Conservation (phyloP, 2,113 vertebrate genomes). For the Scatophagus argus region DNA sequence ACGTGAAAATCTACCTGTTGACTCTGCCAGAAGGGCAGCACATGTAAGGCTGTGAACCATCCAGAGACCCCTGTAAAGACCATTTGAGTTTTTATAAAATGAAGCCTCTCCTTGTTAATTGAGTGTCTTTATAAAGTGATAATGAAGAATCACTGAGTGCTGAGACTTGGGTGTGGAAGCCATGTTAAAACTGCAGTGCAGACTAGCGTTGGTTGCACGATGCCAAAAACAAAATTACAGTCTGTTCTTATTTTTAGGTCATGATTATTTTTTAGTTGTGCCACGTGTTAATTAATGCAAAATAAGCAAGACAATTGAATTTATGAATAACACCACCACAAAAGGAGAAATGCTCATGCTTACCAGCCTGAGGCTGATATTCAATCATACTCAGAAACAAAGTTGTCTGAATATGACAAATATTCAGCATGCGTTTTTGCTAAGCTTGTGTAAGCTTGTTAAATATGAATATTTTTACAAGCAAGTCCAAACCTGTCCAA, state of each 20-base stretch:
- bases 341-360: slow-evolving; percentile 33
- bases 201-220: slow-evolving; percentile 55
- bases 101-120: slow-evolving; percentile 59
- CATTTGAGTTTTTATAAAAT: slow-evolving; percentile 55
- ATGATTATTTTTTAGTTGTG: slow-evolving; percentile 64
- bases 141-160: slow-evolving; percentile 68
- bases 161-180: slow-evolving; percentile 51
- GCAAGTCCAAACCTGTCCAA: slow-evolving; percentile 33
- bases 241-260: slow-evolving; percentile 66
- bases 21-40: slow-evolving; percentile 31
- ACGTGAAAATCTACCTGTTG: slow-evolving; percentile 26
- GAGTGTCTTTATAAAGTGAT: slow-evolving; percentile 61
- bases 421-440: slow-evolving; percentile 38
- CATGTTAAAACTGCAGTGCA: slow-evolving; percentile 55
- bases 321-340: slow-evolving; percentile 66
- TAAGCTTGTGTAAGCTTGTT: slow-evolving; percentile 41
- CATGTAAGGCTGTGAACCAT: slow-evolving; percentile 50
- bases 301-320: slow-evolving; percentile 68
- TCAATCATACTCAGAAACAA: slow-evolving; percentile 53
- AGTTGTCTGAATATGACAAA: slow-evolving; percentile 37
- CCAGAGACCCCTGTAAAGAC: slow-evolving; percentile 42
- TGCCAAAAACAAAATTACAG: slow-evolving; percentile 67
- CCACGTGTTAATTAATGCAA: slow-evolving; percentile 66
- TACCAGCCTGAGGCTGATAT: slow-evolving; percentile 44
- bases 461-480: slow-evolving; percentile 46